Evolutionary conservation across 2,797 vertebrate species (phyloP).

Genomic region (Acipenser oxyrinchus): DNA sequence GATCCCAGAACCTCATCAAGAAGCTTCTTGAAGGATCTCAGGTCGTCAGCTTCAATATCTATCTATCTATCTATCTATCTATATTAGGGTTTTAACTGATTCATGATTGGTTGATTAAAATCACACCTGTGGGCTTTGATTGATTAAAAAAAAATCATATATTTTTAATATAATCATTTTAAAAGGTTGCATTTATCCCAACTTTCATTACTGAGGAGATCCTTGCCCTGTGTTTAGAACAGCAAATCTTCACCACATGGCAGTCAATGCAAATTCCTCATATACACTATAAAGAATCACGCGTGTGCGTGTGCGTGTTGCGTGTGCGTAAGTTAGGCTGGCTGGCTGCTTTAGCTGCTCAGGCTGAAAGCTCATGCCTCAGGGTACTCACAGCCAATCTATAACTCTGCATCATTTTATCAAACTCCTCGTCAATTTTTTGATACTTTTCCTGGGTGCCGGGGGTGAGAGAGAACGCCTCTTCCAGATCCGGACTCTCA

Average conservation of each 20-base stretch:
- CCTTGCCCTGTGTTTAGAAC: not conserved
- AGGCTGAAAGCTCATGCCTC: conserved; percentile 11
- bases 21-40: too few species aligned
- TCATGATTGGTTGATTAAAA: too few species aligned
- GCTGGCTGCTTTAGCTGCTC: not conserved
- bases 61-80: too few species aligned
- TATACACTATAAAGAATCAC: not conserved
- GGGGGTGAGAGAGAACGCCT: conserved; percentile 93
- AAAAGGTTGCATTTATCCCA: too few species aligned
- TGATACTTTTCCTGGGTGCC: conserved; percentile 99
- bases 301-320: not conserved
- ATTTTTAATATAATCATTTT: too few species aligned
- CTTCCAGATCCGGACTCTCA: conserved; percentile 92
- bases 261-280: not conserved
- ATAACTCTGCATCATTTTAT: conserved; percentile 99
- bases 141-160: too few species aligned
- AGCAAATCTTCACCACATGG: not conserved
- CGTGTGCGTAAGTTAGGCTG: conserved; percentile 19
- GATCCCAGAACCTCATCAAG: too few species aligned
- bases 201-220: not conserved
- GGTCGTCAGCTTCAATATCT: too few species aligned
- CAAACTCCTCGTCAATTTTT: conserved; percentile 99
- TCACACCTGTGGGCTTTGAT: too few species aligned
- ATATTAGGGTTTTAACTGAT: too few species aligned
- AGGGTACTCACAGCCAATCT: conserved; percentile 96